Evolutionary conservation across 2,797 vertebrate genomes (phyloP), one percentile per base, ranked within the genome.

Genomic region (Strix occidentalis): DNA sequence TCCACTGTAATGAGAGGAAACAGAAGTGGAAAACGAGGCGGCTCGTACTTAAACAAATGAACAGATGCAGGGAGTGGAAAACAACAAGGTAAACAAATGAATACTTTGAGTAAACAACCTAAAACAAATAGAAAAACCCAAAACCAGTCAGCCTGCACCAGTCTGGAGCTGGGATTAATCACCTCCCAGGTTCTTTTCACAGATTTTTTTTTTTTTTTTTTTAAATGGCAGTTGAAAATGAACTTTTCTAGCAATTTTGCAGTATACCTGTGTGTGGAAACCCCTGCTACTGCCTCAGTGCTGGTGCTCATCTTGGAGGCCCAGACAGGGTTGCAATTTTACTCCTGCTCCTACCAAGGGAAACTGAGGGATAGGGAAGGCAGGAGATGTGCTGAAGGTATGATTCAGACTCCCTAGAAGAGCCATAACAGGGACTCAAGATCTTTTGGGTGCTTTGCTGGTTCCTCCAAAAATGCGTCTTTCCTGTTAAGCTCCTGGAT

Each of bases 41-140:
- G 29, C 69, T 96, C 37, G 29, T 91, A 94, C 80, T 97, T 95
- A 98, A 97, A 97, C 79, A 98, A 95, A 96, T 58, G 95, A 98
- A 95, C 98, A 98, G 97, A 97, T 98, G 97, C 66, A 95, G 79
- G 33, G 75, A 97, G 88, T 93, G 78, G 95, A 97, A 97, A 93
- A 97, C 91, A 98, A 93, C 79, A 68, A 93, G 78, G 50, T 96
- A 97, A 98, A 97, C 93, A 97, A 98, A 97, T 95, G 96, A 97
- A 96, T 85, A 96, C 91, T 97, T 96, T 76, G 83, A 96, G 90
- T 91, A 93, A 96, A 79, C 91, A 97, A 75, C 61, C 90, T 95
- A 79, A 93, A 94, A 91, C 89, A 89, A 97, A 90, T 93, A 89
- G 69, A 15, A 74, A 83, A 57, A 6, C 0, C 17, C 11, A 33